These are phyloP conservation scores for Ctenomys sociabilis DNA, from an alignment of 2,113 vertebrate species.

Conservation along the genomic window DNA sequence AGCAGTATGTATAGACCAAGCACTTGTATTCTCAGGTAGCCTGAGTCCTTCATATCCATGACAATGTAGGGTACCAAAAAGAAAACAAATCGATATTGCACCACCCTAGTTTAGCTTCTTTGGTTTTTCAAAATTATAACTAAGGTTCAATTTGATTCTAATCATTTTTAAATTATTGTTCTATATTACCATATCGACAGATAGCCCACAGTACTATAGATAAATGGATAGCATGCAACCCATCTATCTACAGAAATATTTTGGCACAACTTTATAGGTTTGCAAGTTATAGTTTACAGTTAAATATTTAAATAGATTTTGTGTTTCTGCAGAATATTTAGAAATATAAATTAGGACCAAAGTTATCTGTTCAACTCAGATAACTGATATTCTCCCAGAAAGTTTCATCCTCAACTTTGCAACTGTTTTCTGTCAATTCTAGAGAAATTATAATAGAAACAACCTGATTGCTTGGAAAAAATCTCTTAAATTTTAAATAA, in stretches of 20 bases:
- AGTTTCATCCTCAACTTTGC: constrained; percentile 54
- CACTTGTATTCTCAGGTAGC: not conserved
- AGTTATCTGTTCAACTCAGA: constrained; percentile 2
- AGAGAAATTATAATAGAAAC: constrained; percentile 21
- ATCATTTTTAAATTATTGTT: not conserved
- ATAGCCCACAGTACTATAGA: not conserved
- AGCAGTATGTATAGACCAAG: not conserved
- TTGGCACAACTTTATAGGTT: not conserved
- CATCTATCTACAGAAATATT: not conserved
- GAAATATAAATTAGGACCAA: not conserved
- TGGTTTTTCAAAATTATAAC: constrained; percentile 3
- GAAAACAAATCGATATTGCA: not conserved
- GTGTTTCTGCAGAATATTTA: not conserved
- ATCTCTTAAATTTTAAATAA: constrained; percentile 62
- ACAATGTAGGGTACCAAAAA: not conserved
- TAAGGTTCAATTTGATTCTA: not conserved
- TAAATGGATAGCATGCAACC: not conserved
- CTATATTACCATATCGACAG: not conserved
- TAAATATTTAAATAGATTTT: constrained; percentile 15
- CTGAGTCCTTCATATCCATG: not conserved
- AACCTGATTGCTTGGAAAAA: constrained; percentile 54
- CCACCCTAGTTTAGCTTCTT: not conserved
- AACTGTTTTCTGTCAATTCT: constrained; percentile 10
- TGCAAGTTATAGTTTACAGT: not conserved
- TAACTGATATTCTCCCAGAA: constrained; percentile 52